Conservation (phyloP, 1,140 invertebrate genomes). For the Paraescarpia echinospica region DNA sequence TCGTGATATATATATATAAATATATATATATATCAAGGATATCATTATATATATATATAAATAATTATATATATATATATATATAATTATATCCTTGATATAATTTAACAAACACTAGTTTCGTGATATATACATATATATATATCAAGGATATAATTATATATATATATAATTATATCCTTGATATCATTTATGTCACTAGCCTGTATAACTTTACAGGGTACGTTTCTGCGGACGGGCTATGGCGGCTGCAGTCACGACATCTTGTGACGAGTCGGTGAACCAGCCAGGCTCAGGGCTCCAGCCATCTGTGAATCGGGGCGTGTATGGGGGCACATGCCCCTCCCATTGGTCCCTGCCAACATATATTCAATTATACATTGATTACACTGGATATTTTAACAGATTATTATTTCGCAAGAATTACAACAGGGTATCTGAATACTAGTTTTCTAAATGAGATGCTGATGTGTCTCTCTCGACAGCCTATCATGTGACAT, state of each 20-base stretch:
- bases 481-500: too few relatives aligned
- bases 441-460: background rate
- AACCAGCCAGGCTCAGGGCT: conserved; percentile 69
- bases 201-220: background rate
- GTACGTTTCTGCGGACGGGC: background rate
- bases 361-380: conserved; percentile 18
- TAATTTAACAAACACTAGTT: too few relatives aligned
- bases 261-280: conserved; percentile 41
- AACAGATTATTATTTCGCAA: conserved; percentile 9
- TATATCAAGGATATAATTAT: too few relatives aligned
- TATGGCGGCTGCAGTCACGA: background rate
- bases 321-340: conserved; percentile 81
- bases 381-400: background rate
- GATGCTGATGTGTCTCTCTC: background rate
- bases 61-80: too few relatives aligned
- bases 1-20: too few relatives aligned
- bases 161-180: too few relatives aligned
- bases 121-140: too few relatives aligned
- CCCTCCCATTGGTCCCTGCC: conserved; percentile 86
- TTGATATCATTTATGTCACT: background rate
- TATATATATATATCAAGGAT: too few relatives aligned
- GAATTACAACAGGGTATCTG: background rate
- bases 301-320: conserved; percentile 94
- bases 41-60: too few relatives aligned
- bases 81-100: too few relatives aligned